These are phyloP conservation scores for Smutsia gigantea DNA, from an alignment of 2,797 vertebrate genomes.

Conservation along the genomic window DNA sequence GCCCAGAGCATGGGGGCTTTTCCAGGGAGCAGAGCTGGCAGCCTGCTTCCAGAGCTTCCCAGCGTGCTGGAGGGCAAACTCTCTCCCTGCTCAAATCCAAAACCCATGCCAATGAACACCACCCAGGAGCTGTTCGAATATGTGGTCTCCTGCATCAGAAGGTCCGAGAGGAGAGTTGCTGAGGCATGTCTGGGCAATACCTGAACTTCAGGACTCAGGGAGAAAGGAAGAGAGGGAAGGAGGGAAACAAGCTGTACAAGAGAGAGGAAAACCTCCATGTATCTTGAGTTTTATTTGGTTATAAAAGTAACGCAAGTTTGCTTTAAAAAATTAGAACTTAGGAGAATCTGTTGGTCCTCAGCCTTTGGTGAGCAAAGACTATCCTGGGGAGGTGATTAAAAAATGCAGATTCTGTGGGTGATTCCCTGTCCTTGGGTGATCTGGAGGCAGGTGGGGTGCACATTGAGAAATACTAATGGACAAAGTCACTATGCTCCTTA, in stretches of 20 bases:
- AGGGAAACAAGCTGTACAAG: not conserved
- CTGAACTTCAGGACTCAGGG: not conserved
- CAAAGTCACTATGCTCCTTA: not conserved
- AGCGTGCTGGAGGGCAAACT: fast-evolving
- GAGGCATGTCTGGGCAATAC: not conserved
- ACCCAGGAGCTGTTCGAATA: fast-evolving
- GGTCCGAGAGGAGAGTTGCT: not conserved
- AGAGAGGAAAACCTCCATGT: not conserved
- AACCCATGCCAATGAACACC: not conserved
- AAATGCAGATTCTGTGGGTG: not conserved
- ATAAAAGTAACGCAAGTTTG: not conserved
- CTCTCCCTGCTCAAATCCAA: not conserved
- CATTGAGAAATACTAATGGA: not conserved
- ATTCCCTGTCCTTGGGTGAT: not conserved
- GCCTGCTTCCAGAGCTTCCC: not conserved
- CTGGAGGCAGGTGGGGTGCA: not conserved
- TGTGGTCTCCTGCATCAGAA: too few species aligned
- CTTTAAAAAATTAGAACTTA: fast-evolving
- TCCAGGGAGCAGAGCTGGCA: not conserved
- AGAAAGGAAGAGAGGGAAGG: not conserved
- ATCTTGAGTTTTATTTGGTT: not conserved
- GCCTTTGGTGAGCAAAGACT: not conserved
- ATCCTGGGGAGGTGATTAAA: not conserved
- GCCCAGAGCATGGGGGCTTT: not conserved
- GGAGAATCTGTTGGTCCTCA: not conserved